Evolutionary conservation across 2,797 vertebrate genomes (phyloP).

Genomic region (Tokudaia tokunoshimensis): DNA sequence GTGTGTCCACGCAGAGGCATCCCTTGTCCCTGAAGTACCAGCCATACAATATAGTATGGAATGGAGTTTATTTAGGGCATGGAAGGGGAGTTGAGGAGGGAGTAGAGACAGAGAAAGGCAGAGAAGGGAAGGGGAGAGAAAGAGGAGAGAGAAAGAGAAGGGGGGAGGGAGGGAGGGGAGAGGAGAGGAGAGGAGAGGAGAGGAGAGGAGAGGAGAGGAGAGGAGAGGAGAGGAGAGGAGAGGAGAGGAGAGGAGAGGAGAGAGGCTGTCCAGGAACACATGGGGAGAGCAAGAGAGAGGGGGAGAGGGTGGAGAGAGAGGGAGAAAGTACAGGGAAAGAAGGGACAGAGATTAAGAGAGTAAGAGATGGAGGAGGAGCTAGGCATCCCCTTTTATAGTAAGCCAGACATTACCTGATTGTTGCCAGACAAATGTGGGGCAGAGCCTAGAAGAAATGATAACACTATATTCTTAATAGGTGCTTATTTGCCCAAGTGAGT

Average conservation of each 20-base stretch:
- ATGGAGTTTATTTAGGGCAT: neutral
- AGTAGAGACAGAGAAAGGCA: neutral
- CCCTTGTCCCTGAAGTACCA: neutral
- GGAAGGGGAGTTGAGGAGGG: neutral
- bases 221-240: no score
- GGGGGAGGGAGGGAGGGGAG: no score
- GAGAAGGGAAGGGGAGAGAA: no score
- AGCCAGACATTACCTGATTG: neutral
- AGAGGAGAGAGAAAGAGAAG: no score
- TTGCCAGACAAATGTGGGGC: neutral
- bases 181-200: no score
- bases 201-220: no score
- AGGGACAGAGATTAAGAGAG: neutral
- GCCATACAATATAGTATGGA: neutral
- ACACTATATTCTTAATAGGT: neutral
- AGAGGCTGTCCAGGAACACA: no score
- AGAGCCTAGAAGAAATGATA: neutral
- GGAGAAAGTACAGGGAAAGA: neutral
- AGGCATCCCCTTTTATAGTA: neutral
- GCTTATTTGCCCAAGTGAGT: conserved; percentile 38
- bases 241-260: no score
- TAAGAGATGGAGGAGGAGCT: neutral
- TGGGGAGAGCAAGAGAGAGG: no score
- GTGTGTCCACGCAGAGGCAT: neutral
- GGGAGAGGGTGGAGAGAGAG: no score